Evolutionary conservation across 2,888 invertebrate genomes (phyloP), one percentile per base, ranked within the genome.

Genomic region (Holacanthella duospinosa): DNA sequence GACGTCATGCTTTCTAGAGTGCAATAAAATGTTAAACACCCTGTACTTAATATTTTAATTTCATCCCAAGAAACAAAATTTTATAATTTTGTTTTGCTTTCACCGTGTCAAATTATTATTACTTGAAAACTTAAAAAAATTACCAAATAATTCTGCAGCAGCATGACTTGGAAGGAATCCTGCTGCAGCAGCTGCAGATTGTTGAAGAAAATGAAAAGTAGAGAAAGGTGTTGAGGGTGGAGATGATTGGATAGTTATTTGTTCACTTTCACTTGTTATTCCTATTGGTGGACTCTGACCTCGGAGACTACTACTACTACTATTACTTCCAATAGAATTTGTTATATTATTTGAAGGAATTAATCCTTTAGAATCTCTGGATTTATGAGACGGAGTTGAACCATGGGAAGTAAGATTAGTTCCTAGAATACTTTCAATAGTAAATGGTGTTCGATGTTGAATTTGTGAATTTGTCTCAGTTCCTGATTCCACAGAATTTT

Each of bases 61-160:
- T n/a, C n/a, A n/a, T n/a, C n/a, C n/a, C n/a, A n/a, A n/a, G n/a
- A n/a, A n/a, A n/a, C n/a, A n/a, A n/a, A n/a, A n/a, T n/a, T n/a
- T n/a, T n/a, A n/a, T n/a, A n/a, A n/a, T n/a, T n/a, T n/a, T n/a
- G n/a, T n/a, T n/a, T n/a, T n/a, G n/a, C n/a, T n/a, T n/a, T n/a
- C n/a, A n/a, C n/a, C n/a, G n/a, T n/a, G n/a, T n/a, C n/a, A n/a
- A n/a, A n/a, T n/a, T n/a, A n/a, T n/a, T n/a, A n/a, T n/a, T n/a
- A n/a, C n/a, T n/a, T n/a, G n/a, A n/a, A n/a, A n/a, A n/a, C n/a
- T n/a, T n/a, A n/a, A n/a, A n/a, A n/a, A n/a, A n/a, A n/a, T 70
- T 64, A 73, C 73, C 73, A 16, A 73, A 63, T 62, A 73, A 63
- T 64, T 73, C 73, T 6, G 73, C 73, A 19, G 71, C 71, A 19